phyloP scores from a whole-genome alignment of 2,797 vertebrate species.

The Sphenopsis melanotis region DNA sequence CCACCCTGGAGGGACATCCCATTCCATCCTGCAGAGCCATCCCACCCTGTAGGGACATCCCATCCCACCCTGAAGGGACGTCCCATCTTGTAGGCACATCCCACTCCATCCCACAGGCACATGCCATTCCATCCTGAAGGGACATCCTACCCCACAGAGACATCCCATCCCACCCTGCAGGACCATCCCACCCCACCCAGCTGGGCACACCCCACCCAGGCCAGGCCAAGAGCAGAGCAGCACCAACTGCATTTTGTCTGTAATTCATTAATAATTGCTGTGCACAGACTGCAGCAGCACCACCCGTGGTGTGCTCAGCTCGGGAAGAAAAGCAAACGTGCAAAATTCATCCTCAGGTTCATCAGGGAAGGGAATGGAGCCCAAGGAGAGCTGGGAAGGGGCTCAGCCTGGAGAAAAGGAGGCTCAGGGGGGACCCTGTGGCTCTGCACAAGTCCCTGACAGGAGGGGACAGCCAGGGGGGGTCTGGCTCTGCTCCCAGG shows the following conservation, averaged over 20 bases:
- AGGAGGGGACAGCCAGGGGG: neutral
- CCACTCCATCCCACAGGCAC: neutral
- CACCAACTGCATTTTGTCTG: neutral
- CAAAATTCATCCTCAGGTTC: neutral
- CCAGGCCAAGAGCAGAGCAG: fast-evolving
- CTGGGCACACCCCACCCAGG: neutral
- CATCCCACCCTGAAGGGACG: neutral
- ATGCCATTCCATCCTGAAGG: neutral
- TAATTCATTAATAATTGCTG: neutral
- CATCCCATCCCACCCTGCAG: neutral
- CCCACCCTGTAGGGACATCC: neutral
- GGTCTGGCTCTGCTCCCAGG: neutral
- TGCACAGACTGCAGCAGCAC: neutral
- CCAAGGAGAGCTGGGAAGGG: neutral
- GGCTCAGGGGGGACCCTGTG: neutral
- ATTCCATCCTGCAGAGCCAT: neutral
- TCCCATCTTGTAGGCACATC: neutral
- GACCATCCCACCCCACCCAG: too few species aligned
- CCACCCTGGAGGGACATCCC: neutral
- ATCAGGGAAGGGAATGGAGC: neutral
- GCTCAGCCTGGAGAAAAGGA: neutral
- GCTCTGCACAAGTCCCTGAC: neutral
- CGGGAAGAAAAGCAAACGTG: fast-evolving
- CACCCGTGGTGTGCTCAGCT: neutral
- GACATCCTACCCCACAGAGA: too few species aligned